These are phyloP conservation scores for Eidolon helvum DNA, from an alignment of 2,113 vertebrate species.

Conservation along the genomic window DNA sequence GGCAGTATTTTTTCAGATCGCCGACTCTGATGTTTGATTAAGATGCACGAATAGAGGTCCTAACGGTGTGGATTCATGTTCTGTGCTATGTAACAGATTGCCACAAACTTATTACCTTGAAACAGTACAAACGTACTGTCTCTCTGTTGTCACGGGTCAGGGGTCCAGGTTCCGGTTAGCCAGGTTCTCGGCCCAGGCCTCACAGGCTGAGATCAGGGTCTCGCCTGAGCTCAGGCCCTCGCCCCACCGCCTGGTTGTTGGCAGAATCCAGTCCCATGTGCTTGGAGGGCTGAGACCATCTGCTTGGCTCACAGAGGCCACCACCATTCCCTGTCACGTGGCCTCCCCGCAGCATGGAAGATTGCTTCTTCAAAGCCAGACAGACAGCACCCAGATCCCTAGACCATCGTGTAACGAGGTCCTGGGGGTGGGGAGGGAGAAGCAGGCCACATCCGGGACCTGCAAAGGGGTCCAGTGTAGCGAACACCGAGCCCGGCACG, in stretches of 20 bases:
- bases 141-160: not conserved
- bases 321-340: accelerated
- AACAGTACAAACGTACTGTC: not conserved
- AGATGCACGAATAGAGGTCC: not conserved
- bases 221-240: not conserved
- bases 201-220: not conserved
- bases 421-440: accelerated
- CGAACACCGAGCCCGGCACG: accelerated
- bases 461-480: not conserved
- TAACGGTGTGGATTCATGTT: accelerated
- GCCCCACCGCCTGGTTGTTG: not conserved
- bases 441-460: not conserved
- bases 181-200: not conserved
- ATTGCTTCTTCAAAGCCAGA: not conserved
- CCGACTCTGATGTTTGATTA: not conserved
- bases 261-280: not conserved
- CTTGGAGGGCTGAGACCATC: not conserved
- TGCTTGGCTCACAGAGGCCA: not conserved
- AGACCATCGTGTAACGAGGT: not conserved
- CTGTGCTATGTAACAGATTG: not conserved
- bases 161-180: not conserved
- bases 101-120: not conserved
- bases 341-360: accelerated
- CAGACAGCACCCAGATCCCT: not conserved
- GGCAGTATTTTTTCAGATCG: not conserved